These are phyloP conservation scores for Plagodis pulveraria DNA, from an alignment of 2,888 invertebrate genomes.

Conservation along the genomic window DNA sequence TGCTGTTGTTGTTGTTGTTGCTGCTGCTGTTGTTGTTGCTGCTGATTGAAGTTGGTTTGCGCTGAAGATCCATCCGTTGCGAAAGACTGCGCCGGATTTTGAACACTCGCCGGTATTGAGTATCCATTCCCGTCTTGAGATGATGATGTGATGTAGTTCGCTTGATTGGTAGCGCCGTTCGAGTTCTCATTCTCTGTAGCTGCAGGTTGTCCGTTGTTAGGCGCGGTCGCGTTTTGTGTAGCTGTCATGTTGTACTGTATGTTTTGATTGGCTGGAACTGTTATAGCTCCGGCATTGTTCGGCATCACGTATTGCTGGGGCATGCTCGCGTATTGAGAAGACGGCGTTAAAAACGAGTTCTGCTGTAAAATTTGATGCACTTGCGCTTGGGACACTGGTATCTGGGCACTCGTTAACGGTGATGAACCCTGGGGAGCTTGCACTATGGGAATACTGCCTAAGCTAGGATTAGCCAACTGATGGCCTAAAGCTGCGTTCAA, in stretches of 20 bases:
- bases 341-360: constrained; percentile 69
- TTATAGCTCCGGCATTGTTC: constrained; percentile 58
- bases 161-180: constrained; percentile 63
- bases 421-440: constrained; percentile 69
- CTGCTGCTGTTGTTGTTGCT: constrained; percentile 52
- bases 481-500: constrained; percentile 74
- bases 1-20: constrained; percentile 40
- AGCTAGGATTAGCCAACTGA: constrained; percentile 63
- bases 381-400: constrained; percentile 62
- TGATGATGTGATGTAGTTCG: constrained; percentile 75
- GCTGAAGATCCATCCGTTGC: constrained; percentile 57
- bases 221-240: constrained; percentile 52
- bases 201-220: constrained; percentile 59
- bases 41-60: constrained; percentile 55
- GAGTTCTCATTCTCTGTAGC: constrained; percentile 59
- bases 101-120: constrained; percentile 51
- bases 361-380: constrained; percentile 70
- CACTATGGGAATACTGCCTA: constrained; percentile 73
- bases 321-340: constrained; percentile 67
- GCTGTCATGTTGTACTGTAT: constrained; percentile 68
- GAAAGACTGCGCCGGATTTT: constrained; percentile 61
- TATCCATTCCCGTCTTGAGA: constrained; percentile 68
- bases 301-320: constrained; percentile 77
- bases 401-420: constrained; percentile 59
- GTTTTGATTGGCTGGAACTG: constrained; percentile 61